These are phyloP conservation scores for Aegithalos caudatus DNA, from an alignment of 2,113 vertebrate genomes.

Conservation along the genomic window DNA sequence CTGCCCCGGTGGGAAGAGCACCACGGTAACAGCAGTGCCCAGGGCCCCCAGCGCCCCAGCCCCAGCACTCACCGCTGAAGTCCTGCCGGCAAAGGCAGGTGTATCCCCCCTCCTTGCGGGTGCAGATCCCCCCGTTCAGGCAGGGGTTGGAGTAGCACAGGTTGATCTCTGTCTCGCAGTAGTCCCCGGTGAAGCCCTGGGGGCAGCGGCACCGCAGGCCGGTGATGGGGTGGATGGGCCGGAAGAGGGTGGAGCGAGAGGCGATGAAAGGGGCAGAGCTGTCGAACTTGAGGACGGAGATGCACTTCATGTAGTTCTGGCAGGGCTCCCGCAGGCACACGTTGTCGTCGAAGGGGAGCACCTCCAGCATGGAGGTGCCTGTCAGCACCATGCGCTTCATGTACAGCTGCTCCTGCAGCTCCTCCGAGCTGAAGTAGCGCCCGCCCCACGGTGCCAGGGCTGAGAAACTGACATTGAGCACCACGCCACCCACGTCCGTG, in stretches of 20 bases:
- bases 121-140: slow-evolving; percentile 88
- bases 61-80: slow-evolving; percentile 83
- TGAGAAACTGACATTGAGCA: slow-evolving; percentile 95
- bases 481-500: slow-evolving; percentile 81
- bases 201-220: slow-evolving; percentile 97
- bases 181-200: slow-evolving; percentile 93
- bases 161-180: slow-evolving; percentile 97
- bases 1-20: neutral
- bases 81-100: slow-evolving; percentile 91
- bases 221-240: slow-evolving; percentile 94
- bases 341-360: slow-evolving; percentile 96
- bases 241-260: slow-evolving; percentile 90
- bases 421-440: slow-evolving; percentile 92
- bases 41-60: no score
- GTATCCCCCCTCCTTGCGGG: slow-evolving; percentile 89
- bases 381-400: slow-evolving; percentile 91
- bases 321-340: slow-evolving; percentile 97
- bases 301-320: slow-evolving; percentile 99
- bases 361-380: slow-evolving; percentile 89
- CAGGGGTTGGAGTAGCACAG: slow-evolving; percentile 98
- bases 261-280: slow-evolving; percentile 95
- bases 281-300: slow-evolving; percentile 95
- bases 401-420: slow-evolving; percentile 96
- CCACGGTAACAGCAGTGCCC: fast-evolving
- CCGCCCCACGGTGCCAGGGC: slow-evolving; percentile 83